A percentile compares a stretch with the other conserved stretches of the same genome.
Evolutionary conservation across 2,888 invertebrate genomes (phyloP).

Genomic region (Omphaloscelis lunosa): DNA sequence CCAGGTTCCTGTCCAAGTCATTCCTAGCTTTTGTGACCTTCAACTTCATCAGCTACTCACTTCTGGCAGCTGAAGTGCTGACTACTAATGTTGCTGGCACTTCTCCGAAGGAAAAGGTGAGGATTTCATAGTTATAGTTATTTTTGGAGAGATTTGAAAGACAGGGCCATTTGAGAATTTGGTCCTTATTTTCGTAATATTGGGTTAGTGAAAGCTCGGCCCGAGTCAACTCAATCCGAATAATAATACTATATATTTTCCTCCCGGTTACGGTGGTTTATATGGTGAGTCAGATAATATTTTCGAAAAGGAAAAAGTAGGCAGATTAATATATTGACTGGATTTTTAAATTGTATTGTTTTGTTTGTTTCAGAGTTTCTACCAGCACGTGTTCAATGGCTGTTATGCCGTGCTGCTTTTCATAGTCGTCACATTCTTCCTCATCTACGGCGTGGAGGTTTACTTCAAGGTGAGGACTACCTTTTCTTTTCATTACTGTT

Average conservation of each 20-base stretch:
- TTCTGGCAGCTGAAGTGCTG: constrained; percentile 94
- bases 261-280: too few species aligned
- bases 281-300: too few species aligned
- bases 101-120: constrained; percentile 89
- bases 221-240: too few species aligned
- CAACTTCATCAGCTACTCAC: constrained; percentile 96
- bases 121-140: constrained; percentile 16
- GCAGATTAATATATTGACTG: too few species aligned
- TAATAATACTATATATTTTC: too few species aligned
- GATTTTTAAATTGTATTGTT: not conserved
- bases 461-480: constrained; percentile 94
- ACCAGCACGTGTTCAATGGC: constrained; percentile 97
- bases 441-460: constrained; percentile 98
- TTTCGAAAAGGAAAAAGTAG: too few species aligned
- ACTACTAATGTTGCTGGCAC: constrained; percentile 90
- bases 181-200: too few species aligned
- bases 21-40: constrained; percentile 97
- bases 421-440: constrained; percentile 97
- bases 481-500: not conserved
- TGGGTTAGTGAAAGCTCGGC: too few species aligned
- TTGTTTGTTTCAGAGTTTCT: constrained; percentile 91
- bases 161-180: not conserved
- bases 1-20: constrained; percentile 97
- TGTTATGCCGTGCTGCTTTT: constrained; percentile 97
- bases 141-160: not conserved